Base-by-base conservation (phyloP, 2,113 vertebrate species). In the Dolichallabes microphthalmus region DNA sequence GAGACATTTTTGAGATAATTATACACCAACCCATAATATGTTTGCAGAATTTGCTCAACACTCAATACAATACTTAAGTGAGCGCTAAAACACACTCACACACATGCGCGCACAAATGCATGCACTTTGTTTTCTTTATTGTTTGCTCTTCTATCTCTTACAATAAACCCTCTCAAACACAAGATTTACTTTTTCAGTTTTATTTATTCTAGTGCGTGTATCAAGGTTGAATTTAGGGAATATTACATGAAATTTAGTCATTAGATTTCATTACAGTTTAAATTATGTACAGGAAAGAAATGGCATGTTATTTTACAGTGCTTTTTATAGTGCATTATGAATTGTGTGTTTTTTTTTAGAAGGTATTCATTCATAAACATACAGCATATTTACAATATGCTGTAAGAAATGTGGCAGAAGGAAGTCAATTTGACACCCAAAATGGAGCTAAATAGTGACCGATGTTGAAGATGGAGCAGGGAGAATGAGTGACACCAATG, bases 1-100 rank as follows among this genome's bases (percentile, higher is more conserved):
- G 32, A 10, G 27, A 68, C 80, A 83, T 91, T 91, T 83, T 80
- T 50, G 1, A 13, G 87, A 85, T 94, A 93, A 94, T 93, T 91
- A 89, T 74, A 90, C 87, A 89, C 25, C 50, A 25, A 25, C 52
- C 25, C 27, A 32, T 57, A 57, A 76, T 53, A 57, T 77, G 27
- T 77, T 77, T 77, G 53, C 53, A 55, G 75, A 57, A 30, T 57
- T 32, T 57, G 52, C 27, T 32, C 32, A 57, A 77, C 53, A 57
- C 75, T 32, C 17, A 45, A 0, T 57, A 57, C 52, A 77, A 57
- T 32, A 77, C 15, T 53, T 77, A 57, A 55, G 52, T 3, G 10
- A 57, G 52, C 75, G 4, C n/a, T 52, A 74, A 50, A 76, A 50
- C 2, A 45, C 30, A 73, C 17, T 45, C 19, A 68, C n/a, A 66